Conservation (phyloP, 2,888 invertebrate genomes). For the Trachelus troglodyta region DNA sequence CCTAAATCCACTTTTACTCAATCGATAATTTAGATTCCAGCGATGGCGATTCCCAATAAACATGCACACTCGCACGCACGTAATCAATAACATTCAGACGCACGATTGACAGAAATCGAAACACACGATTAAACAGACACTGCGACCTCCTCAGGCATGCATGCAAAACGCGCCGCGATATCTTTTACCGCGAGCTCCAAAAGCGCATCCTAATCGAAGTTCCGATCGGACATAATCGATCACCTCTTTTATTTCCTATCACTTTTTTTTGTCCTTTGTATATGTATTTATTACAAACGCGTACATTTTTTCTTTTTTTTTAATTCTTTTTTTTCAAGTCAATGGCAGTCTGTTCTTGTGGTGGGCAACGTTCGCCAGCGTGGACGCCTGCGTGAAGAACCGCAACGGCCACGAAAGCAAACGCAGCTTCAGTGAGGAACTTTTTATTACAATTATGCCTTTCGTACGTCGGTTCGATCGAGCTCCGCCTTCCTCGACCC, state of each 20-base stretch:
- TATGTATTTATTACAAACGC: conserved; percentile 41
- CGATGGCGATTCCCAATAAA: not conserved
- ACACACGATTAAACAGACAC: not conserved
- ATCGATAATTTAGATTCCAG: not conserved
- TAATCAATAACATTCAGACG: not conserved
- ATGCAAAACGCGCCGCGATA: not conserved
- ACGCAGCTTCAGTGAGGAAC: conserved; percentile 45
- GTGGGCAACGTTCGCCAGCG: conserved; percentile 31
- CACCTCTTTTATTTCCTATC: conserved; percentile 5
- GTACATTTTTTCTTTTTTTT: conserved; percentile 22
- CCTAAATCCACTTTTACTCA: not conserved
- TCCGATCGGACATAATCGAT: not conserved
- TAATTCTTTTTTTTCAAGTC: conserved; percentile 24
- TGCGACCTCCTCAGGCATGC: not conserved
- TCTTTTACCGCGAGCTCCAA: not conserved
- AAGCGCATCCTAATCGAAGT: not conserved
- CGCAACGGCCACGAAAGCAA: conserved; percentile 30
- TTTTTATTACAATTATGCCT: conserved; percentile 29
- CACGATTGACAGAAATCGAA: not conserved
- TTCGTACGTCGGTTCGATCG: conserved; percentile 17
- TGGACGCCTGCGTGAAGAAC: conserved; percentile 15
- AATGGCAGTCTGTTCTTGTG: conserved; percentile 53
- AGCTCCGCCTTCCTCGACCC: not conserved
- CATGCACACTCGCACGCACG: not conserved
- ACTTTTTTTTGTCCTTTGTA: conserved; percentile 23